Evolutionary conservation across 2,113 vertebrate species (phyloP).

Genomic region (Platycercus adscitus): DNA sequence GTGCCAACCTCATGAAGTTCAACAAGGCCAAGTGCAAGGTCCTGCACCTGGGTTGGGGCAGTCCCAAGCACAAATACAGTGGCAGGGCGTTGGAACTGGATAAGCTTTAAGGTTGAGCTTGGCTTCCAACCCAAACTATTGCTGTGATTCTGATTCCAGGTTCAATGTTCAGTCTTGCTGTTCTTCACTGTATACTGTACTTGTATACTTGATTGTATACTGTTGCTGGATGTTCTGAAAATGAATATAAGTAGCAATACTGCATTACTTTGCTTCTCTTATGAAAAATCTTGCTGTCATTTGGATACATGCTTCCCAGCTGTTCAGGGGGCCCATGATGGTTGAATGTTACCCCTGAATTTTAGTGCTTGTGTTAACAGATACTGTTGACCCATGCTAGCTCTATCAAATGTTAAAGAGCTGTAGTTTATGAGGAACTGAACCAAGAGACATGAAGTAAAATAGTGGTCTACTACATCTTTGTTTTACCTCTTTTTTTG

Average conservation of each 20-base stretch:
- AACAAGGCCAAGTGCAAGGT: neutral
- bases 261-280: neutral
- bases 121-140: neutral
- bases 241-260: neutral
- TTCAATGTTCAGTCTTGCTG: neutral
- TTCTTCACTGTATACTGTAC: neutral
- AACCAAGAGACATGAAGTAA: neutral
- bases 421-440: neutral
- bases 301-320: neutral
- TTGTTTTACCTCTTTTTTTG: neutral
- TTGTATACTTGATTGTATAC: too few relatives aligned
- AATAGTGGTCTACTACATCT: neutral
- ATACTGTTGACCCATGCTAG: neutral
- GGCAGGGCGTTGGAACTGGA: neutral
- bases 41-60: neutral
- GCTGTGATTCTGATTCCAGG: neutral
- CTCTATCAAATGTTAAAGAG: neutral
- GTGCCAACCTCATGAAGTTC: neutral
- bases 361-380: neutral
- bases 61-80: neutral
- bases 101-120: neutral
- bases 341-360: neutral
- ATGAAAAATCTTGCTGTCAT: accelerated
- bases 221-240: neutral
- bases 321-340: neutral